Conservation (phyloP, 2,888 invertebrate species). For the Sipha maydis region DNA sequence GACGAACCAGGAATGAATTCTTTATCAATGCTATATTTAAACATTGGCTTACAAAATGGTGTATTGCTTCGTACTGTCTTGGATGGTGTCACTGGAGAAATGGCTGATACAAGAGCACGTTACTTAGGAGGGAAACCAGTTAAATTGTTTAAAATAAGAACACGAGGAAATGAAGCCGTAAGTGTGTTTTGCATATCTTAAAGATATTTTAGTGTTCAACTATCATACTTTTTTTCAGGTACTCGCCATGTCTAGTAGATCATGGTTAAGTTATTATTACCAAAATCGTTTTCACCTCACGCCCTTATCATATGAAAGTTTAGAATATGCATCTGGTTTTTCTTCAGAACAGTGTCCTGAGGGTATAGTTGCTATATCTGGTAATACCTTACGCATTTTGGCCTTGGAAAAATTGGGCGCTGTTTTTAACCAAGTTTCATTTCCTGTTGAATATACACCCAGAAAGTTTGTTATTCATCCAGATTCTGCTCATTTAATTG, state of each 20-base stretch:
- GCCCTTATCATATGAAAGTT: conserved; percentile 93
- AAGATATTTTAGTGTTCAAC: not conserved
- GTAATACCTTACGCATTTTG: conserved; percentile 95
- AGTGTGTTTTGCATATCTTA: not conserved
- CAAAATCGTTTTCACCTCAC: conserved; percentile 96
- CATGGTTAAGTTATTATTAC: conserved; percentile 98
- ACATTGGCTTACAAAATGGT: conserved; percentile 97
- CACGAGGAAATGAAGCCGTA: conserved; percentile 95
- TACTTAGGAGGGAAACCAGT: conserved; percentile 96
- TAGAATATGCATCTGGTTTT: conserved; percentile 98
- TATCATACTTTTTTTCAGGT: conserved; percentile 68
- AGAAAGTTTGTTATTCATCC: conserved; percentile 92
- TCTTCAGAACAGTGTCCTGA: conserved; percentile 96
- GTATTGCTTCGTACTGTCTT: conserved; percentile 91
- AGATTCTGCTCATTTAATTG: conserved; percentile 87
- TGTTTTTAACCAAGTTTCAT: conserved; percentile 93
- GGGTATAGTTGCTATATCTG: conserved; percentile 98
- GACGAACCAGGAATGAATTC: conserved; percentile 70
- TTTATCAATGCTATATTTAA: conserved; percentile 84
- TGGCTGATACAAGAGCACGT: conserved; percentile 95
- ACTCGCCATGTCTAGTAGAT: conserved; percentile 95
- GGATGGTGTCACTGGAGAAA: conserved; percentile 94
- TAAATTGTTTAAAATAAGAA: conserved; percentile 92
- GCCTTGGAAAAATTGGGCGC: conserved; percentile 98
- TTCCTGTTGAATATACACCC: conserved; percentile 95